Evolutionary conservation across 2,888 invertebrate species (phyloP), one percentile per base, ranked within the genome.

Genomic region (Malachius bipustulatus): DNA sequence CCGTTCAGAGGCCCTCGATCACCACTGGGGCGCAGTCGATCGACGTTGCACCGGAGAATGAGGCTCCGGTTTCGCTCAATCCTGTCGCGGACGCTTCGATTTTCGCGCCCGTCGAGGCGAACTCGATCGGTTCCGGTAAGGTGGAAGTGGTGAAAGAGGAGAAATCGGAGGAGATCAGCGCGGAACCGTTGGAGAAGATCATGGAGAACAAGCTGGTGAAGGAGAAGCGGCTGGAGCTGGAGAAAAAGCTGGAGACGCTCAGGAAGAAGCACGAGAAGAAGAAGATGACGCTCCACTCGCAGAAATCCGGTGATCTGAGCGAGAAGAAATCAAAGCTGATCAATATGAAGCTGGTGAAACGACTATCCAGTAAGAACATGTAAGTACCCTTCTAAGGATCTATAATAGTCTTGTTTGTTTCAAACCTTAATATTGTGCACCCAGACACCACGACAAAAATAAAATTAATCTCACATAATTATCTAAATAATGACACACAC

Each of bases 241-340:
- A 90, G 36, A 87, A 90, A 55, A 91, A 93, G 55, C 60, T 94
- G 36, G 89, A 91, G 49, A 69, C 76, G 15, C 56, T 93, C 38
- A 70, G 80, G 35, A 79, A 84, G 54, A 88, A 87, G 49, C 80
- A 82, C 52, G 85, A 85, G 47, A 84, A 85, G 62, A 81, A 82
- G 49, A 74, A 73, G 52, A 54, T 69, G 27, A 73, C 77, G 37
- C 40, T 63, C 30, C 70, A 70, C 39, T 64, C 69, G 1, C 74
- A 73, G 47, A 69, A 71, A 37, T 71, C 70, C 0, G 62, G 75
- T 1, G 77, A 76, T 45, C 64, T 64, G 6, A 72, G 75, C 14
- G 73, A 71, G 44, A 73, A 73, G 45, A 73, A 69, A 50, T 69
- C 81, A 9, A 84, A 82, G 57, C 78, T 85, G 56, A 77, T 81